Evolutionary conservation across 2,113 vertebrate genomes (phyloP).

Genomic region (Pristiophorus japonicus): DNA sequence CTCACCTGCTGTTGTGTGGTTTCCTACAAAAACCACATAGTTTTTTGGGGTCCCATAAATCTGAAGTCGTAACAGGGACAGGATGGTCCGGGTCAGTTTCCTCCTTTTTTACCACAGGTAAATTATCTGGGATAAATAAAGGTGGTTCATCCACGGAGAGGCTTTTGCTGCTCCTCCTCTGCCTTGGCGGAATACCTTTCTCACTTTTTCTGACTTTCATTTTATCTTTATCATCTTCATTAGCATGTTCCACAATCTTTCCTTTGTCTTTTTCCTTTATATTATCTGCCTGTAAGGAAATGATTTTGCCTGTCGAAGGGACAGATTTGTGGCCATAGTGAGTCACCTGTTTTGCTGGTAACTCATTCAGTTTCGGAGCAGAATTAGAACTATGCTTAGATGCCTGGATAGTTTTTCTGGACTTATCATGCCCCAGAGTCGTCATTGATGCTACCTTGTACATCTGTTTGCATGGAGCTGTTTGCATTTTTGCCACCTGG

Average conservation of each 20-base stretch:
- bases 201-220: constrained; percentile 72
- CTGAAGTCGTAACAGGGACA: constrained; percentile 63
- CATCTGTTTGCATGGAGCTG: neutral
- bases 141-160: constrained; percentile 91
- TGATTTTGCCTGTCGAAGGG: constrained; percentile 46
- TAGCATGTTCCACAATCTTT: constrained; percentile 47
- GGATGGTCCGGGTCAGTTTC: constrained; percentile 58
- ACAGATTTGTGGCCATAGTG: constrained; percentile 56
- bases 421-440: neutral
- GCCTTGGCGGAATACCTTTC: constrained; percentile 70
- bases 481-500: neutral
- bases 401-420: neutral
- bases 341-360: constrained; percentile 48
- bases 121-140: constrained; percentile 94
- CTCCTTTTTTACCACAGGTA: constrained; percentile 77
- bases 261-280: constrained; percentile 51
- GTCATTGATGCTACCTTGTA: neutral
- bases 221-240: constrained; percentile 69
- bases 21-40: constrained; percentile 90
- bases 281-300: constrained; percentile 56
- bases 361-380: neutral
- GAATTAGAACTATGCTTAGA: constrained; percentile 19
- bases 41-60: constrained; percentile 81
- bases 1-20: constrained; percentile 84
- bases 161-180: constrained; percentile 74